Conservation (phyloP, 1,140 invertebrate genomes). For the Sitobion miscanthi region DNA sequence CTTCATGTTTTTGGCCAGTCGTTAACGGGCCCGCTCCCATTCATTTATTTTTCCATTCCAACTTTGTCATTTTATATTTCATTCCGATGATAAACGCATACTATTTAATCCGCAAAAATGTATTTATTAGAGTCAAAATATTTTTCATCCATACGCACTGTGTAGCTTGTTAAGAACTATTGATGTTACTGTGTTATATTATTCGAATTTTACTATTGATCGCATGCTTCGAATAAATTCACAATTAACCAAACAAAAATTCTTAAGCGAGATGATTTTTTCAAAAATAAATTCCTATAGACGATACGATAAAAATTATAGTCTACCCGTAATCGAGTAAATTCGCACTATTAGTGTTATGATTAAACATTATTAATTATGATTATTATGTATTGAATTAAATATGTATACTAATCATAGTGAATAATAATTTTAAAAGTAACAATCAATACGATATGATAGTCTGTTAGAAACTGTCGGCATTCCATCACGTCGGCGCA, state of each 20-base stretch:
- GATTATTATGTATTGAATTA: no score
- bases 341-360: neutral
- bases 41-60: neutral
- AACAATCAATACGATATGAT: no score
- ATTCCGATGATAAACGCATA: neutral
- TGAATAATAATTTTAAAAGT: no score
- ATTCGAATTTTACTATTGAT: neutral
- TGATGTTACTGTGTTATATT: neutral
- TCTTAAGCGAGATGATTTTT: neutral
- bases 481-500: neutral
- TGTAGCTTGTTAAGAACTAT: neutral
- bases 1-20: neutral
- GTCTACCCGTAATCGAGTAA: neutral
- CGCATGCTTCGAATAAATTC: neutral
- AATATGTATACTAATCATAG: no score
- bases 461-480: no score
- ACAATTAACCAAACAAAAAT: neutral
- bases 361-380: neutral
- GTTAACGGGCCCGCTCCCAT: neutral
- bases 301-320: neutral
- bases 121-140: neutral
- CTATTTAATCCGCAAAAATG: neutral
- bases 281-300: neutral
- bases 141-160: neutral
- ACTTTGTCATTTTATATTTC: neutral